These are phyloP conservation scores for Eledona agricola DNA, from an alignment of 2,888 invertebrate species.

Conservation along the genomic window DNA sequence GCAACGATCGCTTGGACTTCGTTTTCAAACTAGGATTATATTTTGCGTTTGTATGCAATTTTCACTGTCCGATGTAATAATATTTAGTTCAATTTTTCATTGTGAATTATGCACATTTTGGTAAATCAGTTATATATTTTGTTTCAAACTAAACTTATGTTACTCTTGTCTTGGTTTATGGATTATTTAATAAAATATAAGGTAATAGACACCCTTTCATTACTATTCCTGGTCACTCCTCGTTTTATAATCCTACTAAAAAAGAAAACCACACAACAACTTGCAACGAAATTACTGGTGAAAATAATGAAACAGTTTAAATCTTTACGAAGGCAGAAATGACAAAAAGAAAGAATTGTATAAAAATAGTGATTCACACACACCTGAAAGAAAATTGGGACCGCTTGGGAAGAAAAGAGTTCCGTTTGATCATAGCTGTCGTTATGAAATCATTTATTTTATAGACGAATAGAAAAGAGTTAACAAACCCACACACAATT, in stretches of 20 bases:
- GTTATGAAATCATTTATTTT: no score
- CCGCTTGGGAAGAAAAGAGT: no score
- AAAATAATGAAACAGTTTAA: no score
- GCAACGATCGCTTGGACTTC: no score
- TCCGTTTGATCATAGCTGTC: no score
- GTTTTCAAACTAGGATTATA: no score
- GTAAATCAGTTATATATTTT: conserved; percentile 9
- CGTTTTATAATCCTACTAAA: background rate
- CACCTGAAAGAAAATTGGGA: no score
- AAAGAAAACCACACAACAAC: conserved; percentile 4
- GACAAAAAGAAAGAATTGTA: no score
- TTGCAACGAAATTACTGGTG: no score
- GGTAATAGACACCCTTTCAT: conserved; percentile 17
- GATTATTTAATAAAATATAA: conserved; percentile 12
- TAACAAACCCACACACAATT: background rate
- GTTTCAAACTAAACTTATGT: conserved; percentile 18
- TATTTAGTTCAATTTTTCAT: conserved; percentile 7
- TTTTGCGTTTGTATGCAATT: conserved; percentile 33
- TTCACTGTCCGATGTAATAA: conserved; percentile 19
- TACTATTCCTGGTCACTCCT: conserved; percentile 3
- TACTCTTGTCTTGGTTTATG: conserved; percentile 19
- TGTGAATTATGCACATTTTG: conserved; percentile 3
- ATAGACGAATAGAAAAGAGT: no score
- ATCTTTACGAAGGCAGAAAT: no score
- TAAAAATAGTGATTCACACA: no score